Evolutionary conservation across 2,113 vertebrate genomes (phyloP).

Genomic region (Halichoerus grypus): DNA sequence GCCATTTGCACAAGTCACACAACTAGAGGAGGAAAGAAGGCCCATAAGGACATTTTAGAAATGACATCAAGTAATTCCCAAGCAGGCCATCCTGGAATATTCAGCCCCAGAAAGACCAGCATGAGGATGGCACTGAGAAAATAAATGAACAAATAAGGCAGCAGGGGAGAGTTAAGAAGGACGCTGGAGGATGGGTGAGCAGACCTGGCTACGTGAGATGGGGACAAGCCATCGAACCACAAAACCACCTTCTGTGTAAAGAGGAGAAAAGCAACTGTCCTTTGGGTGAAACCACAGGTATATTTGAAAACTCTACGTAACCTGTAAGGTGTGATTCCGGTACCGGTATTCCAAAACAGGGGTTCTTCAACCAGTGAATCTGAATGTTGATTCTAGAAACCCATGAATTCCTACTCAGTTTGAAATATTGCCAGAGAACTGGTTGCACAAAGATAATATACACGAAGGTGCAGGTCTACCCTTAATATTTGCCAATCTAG

Average conservation of each 20-base stretch:
- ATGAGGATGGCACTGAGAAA: not conserved
- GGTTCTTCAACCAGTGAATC: not conserved
- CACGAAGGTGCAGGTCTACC: not conserved
- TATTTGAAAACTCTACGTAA: not conserved
- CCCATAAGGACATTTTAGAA: not conserved
- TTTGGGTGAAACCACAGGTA: not conserved
- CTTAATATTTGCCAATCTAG: not conserved
- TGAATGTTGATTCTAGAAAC: not conserved
- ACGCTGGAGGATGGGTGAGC: not conserved
- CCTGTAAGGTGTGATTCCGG: not conserved
- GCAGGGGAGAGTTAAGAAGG: not conserved
- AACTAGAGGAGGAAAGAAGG: not conserved
- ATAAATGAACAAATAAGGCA: not conserved
- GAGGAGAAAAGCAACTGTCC: not conserved
- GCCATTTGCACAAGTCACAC: not conserved
- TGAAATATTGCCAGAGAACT: conserved; percentile 25
- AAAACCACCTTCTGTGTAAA: not conserved
- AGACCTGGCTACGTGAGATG: not conserved
- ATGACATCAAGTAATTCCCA: not conserved
- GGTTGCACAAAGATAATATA: not conserved
- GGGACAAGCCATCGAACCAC: not conserved
- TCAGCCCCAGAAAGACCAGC: not conserved
- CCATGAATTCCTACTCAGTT: not conserved
- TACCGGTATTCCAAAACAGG: not conserved
- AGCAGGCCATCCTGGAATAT: not conserved